These are phyloP conservation scores for Calameuta filiformis DNA, from an alignment of 2,888 invertebrate species.

Conservation along the genomic window DNA sequence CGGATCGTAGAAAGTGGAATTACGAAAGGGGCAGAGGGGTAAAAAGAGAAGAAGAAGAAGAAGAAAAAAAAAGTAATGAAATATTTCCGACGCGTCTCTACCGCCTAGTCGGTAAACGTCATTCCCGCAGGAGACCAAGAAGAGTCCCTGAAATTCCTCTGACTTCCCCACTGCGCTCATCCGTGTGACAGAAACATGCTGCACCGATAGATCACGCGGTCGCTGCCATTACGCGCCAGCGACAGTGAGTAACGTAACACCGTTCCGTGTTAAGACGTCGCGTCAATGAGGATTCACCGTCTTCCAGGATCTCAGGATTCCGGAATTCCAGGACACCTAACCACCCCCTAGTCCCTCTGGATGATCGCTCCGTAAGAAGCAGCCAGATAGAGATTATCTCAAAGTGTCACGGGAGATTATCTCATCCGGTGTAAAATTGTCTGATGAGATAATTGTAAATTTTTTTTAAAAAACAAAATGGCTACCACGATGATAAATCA, in stretches of 20 bases:
- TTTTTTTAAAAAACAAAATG: neutral
- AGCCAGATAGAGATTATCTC: neutral
- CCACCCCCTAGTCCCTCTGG: neutral
- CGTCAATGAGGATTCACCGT: neutral
- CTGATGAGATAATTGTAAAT: neutral
- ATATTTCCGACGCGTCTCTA: conserved; percentile 1
- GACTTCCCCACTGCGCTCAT: conserved; percentile 28
- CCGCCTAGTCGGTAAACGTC: neutral
- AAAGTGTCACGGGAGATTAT: neutral
- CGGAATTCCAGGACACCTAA: neutral
- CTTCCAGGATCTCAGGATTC: neutral
- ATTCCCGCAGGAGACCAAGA: neutral
- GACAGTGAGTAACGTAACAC: conserved; percentile 33
- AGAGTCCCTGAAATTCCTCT: conserved; percentile 13
- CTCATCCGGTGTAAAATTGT: neutral
- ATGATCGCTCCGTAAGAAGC: neutral
- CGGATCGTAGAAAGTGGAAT: neutral
- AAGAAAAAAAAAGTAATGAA: conserved; percentile 6
- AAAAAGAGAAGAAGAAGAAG: neutral
- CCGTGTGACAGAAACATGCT: conserved; percentile 37
- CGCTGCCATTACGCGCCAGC: conserved; percentile 23
- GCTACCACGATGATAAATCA: neutral
- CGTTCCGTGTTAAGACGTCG: neutral
- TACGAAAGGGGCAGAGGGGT: neutral
- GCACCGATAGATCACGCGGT: conserved; percentile 33